Conservation (phyloP, 2,113 vertebrate genomes). For the Eolophus roseicapilla region DNA sequence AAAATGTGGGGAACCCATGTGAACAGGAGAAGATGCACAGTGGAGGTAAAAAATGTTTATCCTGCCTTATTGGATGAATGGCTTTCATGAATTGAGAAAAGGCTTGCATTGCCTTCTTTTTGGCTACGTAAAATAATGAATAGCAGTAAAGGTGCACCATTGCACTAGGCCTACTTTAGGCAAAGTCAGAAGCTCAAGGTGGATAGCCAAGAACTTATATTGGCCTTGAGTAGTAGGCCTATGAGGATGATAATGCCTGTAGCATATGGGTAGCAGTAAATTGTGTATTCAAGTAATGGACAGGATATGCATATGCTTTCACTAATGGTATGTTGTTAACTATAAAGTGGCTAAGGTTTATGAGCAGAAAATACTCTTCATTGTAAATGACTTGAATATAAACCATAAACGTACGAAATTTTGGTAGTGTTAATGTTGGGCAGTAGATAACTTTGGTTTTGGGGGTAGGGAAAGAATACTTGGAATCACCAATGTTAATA, state of each 20-base stretch:
- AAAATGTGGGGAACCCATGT: conserved; percentile 79
- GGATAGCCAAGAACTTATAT: not conserved
- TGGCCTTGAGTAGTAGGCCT: conserved; percentile 54
- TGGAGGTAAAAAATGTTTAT: conserved; percentile 77
- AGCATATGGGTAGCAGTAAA: not conserved
- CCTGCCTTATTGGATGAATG: conserved; percentile 69
- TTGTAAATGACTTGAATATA: not conserved
- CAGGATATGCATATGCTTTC: not conserved
- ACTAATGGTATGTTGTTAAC: conserved; percentile 3
- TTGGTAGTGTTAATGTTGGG: not conserved
- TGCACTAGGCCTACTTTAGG: conserved; percentile 55
- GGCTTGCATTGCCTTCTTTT: conserved; percentile 62
- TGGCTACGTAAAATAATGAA: not conserved
- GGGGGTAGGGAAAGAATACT: not conserved
- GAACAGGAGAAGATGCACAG: conserved; percentile 84
- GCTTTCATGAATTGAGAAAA: conserved; percentile 70
- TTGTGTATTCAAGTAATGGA: not conserved
- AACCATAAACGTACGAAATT: not conserved
- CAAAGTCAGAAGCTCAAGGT: conserved; percentile 54
- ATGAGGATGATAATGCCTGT: not conserved
- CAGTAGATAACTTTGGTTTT: not conserved
- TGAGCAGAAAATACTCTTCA: conserved; percentile 54
- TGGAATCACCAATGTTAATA: not conserved
- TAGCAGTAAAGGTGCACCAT: conserved; percentile 14
- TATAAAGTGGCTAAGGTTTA: not conserved